These are phyloP conservation scores for Pogonocherus hispidulus DNA, from an alignment of 2,888 invertebrate genomes.

Conservation along the genomic window DNA sequence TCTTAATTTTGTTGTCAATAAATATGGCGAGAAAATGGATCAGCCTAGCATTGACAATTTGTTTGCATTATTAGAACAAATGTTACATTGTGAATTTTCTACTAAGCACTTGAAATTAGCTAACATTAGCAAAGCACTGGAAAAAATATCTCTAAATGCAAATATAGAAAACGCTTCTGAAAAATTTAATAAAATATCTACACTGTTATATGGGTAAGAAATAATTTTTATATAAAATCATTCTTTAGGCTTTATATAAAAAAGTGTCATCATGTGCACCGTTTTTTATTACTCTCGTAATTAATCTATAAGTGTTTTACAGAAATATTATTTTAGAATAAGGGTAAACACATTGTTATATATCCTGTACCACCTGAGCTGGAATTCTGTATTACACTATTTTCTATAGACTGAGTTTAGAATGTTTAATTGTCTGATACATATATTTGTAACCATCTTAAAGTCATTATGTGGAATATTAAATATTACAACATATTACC, in stretches of 20 bases:
- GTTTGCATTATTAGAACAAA: slow-evolving; percentile 59
- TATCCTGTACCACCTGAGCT: too few relatives aligned
- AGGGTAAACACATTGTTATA: too few relatives aligned
- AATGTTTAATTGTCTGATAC: too few relatives aligned
- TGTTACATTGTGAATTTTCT: slow-evolving; percentile 53
- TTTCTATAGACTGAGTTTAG: too few relatives aligned
- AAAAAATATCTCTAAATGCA: slow-evolving; percentile 50
- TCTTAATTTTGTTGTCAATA: slow-evolving; percentile 60
- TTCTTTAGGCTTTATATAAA: neutral
- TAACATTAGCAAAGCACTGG: slow-evolving; percentile 47
- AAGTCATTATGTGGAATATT: too few relatives aligned
- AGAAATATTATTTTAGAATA: too few relatives aligned
- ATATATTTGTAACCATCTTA: too few relatives aligned
- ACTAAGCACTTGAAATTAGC: slow-evolving; percentile 55
- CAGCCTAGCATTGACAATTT: slow-evolving; percentile 62
- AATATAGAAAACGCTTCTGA: slow-evolving; percentile 45
- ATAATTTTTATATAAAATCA: neutral
- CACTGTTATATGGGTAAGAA: slow-evolving; percentile 17
- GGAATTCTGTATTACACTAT: too few relatives aligned
- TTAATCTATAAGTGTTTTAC: too few relatives aligned
- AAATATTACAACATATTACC: too few relatives aligned
- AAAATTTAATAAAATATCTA: slow-evolving; percentile 39
- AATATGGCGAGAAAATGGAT: slow-evolving; percentile 64
- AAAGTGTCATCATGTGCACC: neutral
- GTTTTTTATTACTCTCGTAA: neutral